Conservation (phyloP, 1,140 invertebrate species). For the Calosoma granatense region DNA sequence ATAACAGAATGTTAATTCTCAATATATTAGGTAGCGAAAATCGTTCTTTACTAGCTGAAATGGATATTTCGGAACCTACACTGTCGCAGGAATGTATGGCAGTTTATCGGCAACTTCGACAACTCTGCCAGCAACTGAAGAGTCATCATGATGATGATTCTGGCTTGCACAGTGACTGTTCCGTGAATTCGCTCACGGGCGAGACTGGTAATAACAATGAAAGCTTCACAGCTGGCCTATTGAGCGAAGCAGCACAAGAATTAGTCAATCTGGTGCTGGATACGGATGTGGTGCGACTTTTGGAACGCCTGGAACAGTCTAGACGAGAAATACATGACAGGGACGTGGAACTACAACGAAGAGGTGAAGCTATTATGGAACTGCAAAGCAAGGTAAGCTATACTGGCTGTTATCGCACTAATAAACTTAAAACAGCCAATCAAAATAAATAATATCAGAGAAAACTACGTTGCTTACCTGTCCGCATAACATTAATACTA, state of each 20-base stretch:
- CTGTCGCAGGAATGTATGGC: slow-evolving; percentile 49
- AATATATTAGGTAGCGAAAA: slow-evolving; percentile 25
- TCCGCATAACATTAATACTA: too few species aligned
- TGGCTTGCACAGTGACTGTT: slow-evolving; percentile 45
- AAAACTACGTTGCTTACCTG: too few species aligned
- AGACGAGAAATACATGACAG: slow-evolving; percentile 61
- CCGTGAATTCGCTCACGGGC: slow-evolving; percentile 33
- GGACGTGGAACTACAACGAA: slow-evolving; percentile 68
- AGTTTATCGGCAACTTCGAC: slow-evolving; percentile 55
- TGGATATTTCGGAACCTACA: slow-evolving; percentile 61
- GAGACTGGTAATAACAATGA: slow-evolving; percentile 32
- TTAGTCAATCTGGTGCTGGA: slow-evolving; percentile 59
- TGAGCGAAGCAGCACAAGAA: slow-evolving; percentile 48
- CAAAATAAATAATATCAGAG: too few species aligned
- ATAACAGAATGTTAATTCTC: too few species aligned
- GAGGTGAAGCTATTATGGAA: slow-evolving; percentile 67
- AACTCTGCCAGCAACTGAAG: slow-evolving; percentile 56
- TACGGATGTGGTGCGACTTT: slow-evolving; percentile 63
- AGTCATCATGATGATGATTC: slow-evolving; percentile 59
- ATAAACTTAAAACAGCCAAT: background rate
- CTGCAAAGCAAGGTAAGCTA: slow-evolving; percentile 66
- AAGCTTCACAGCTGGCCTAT: slow-evolving; percentile 37
- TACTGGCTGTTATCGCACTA: too few species aligned
- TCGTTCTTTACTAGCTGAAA: slow-evolving; percentile 59
- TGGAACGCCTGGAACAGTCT: slow-evolving; percentile 68